Percentiles rank a stretch among this genome's conserved stretches.
Evolutionary conservation across 2,888 invertebrate species (phyloP).

Genomic region (Agonum fuliginosum): DNA sequence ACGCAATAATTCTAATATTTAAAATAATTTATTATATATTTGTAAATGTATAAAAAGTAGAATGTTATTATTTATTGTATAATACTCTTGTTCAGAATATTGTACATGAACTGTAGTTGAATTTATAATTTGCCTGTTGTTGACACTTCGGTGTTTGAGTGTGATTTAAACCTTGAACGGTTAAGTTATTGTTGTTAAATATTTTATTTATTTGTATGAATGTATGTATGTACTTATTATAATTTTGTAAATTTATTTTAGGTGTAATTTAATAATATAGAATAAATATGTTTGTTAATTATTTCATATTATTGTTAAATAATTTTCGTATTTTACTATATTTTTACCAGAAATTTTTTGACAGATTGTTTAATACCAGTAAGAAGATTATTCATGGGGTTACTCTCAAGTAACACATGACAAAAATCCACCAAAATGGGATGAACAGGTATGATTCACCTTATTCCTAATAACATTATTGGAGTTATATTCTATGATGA

Average conservation of each 20-base stretch:
- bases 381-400: no score
- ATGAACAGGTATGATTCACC: no score
- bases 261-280: constrained; percentile 13
- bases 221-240: constrained; percentile 37
- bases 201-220: constrained; percentile 46
- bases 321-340: background rate
- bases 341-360: no score
- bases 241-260: constrained; percentile 47
- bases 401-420: no score
- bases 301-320: background rate
- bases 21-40: constrained; percentile 9
- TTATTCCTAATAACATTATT: no score
- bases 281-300: constrained; percentile 45
- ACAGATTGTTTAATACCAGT: no score
- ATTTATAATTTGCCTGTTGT: constrained; percentile 26
- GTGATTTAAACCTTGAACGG: constrained; percentile 14
- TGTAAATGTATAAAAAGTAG: constrained; percentile 1
- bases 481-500: no score
- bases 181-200: constrained; percentile 24
- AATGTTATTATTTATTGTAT: constrained; percentile 18
- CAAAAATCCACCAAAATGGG: no score
- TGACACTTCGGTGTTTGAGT: constrained; percentile 9
- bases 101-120: constrained; percentile 18
- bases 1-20: constrained; percentile 5
- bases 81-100: background rate